These are phyloP conservation scores for Podargus strigoides DNA, from an alignment of 2,797 vertebrate species.

Conservation along the genomic window DNA sequence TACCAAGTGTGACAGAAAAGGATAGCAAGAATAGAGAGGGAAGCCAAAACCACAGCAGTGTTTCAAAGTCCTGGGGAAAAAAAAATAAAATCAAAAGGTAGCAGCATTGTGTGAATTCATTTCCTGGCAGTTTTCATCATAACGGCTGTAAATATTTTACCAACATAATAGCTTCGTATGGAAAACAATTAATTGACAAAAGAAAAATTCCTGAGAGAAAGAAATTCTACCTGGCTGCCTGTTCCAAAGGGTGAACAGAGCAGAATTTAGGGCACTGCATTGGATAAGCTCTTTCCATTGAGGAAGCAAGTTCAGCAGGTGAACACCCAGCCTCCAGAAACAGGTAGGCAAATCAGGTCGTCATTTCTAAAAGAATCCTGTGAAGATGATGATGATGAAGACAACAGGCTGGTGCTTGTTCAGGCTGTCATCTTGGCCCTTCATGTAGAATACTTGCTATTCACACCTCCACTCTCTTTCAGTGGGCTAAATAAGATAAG, in stretches of 20 bases:
- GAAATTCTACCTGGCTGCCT: conserved; percentile 7
- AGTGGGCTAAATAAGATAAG: conserved; percentile 30
- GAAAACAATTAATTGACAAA: conserved; percentile 53
- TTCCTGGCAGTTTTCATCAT: conserved; percentile 39
- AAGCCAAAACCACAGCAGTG: conserved; percentile 17
- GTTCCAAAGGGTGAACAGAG: neutral
- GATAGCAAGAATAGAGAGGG: conserved; percentile 4
- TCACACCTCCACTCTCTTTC: conserved; percentile 31
- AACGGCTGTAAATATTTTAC: conserved; percentile 46
- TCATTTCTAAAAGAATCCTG: conserved; percentile 4
- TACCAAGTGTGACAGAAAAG: conserved; percentile 57
- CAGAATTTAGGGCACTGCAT: neutral
- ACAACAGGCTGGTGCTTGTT: conserved; percentile 31
- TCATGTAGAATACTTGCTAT: conserved; percentile 13
- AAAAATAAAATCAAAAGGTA: neutral
- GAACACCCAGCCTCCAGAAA: conserved; percentile 13
- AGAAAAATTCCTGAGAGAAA: conserved; percentile 16
- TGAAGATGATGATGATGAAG: conserved; percentile 21
- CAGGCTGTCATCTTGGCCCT: conserved; percentile 11
- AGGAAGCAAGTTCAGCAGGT: neutral
- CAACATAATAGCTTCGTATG: conserved; percentile 9
- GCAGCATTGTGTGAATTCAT: neutral
- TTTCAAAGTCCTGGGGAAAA: neutral
- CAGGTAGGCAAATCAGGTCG: conserved; percentile 6
- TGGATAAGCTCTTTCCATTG: neutral